A percentile compares a stretch with the other conserved stretches of the same genome.
These are phyloP conservation scores for Nothobranchius furzeri DNA, from an alignment of 2,113 vertebrate species.

Conservation along the genomic window DNA sequence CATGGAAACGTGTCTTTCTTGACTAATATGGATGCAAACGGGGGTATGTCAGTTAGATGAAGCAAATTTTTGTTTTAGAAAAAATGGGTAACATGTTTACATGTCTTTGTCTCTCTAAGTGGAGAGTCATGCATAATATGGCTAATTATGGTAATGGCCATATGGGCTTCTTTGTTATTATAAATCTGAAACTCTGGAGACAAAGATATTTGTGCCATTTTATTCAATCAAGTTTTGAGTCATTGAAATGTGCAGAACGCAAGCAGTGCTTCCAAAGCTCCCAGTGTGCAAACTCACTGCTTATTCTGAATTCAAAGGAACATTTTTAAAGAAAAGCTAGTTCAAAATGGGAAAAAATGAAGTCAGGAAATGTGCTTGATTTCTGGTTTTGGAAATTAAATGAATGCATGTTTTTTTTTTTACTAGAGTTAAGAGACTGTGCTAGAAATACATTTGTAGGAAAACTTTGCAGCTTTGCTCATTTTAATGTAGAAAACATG, in stretches of 20 bases:
- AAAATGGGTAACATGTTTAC: constrained; percentile 31
- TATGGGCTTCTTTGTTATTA: constrained; percentile 22
- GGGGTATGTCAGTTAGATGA: not conserved
- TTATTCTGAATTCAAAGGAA: too few species aligned
- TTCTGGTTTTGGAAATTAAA: too few species aligned
- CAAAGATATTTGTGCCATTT: constrained; percentile 1
- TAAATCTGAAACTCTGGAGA: constrained; percentile 18
- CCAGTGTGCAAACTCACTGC: too few species aligned
- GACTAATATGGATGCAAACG: not conserved
- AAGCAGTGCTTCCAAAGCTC: not conserved
- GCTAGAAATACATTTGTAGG: too few species aligned
- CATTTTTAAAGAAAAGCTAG: too few species aligned
- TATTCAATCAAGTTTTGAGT: constrained; percentile 55
- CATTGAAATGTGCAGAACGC: constrained; percentile 19
- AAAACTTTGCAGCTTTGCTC: too few species aligned
- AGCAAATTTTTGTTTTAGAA: not conserved
- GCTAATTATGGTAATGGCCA: constrained; percentile 19
- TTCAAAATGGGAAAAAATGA: too few species aligned
- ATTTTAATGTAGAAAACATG: too few species aligned
- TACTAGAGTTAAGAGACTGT: too few species aligned
- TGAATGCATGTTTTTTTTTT: too few species aligned
- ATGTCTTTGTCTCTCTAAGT: constrained; percentile 8
- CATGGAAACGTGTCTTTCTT: not conserved
- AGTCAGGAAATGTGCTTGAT: too few species aligned
- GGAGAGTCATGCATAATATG: not conserved